Conservation (phyloP, 2,113 vertebrate genomes). For the Acanthochromis polyacanthus region DNA sequence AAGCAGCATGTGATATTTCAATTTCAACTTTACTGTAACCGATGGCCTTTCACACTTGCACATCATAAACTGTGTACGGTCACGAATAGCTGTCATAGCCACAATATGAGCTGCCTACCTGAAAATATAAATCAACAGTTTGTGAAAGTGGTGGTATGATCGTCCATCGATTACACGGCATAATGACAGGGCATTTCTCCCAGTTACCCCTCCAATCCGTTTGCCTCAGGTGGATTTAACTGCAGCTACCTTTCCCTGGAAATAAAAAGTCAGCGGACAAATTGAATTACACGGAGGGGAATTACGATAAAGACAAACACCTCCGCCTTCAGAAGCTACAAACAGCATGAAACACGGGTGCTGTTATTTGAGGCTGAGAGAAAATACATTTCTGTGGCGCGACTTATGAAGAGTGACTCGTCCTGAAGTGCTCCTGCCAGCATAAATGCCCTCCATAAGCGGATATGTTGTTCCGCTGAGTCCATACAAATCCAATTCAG, state of each 20-base stretch:
- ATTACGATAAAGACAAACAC: conserved; percentile 44
- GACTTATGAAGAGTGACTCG: conserved; percentile 53
- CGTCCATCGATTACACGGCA: conserved; percentile 31
- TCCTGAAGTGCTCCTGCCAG: conserved; percentile 62
- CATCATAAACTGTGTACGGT: too few species aligned
- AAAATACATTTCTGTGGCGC: conserved; percentile 37
- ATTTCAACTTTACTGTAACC: not conserved
- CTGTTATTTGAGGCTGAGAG: conserved; percentile 3
- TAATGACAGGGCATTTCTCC: conserved; percentile 27
- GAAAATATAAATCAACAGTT: conserved; percentile 23
- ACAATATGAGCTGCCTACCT: too few species aligned
- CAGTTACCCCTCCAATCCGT: conserved; percentile 30
- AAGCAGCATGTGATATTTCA: not conserved
- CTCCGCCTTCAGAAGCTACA: conserved; percentile 15
- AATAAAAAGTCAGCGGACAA: conserved; percentile 15
- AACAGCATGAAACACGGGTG: conserved; percentile 31
- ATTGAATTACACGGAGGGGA: conserved; percentile 45
- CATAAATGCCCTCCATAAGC: conserved; percentile 75
- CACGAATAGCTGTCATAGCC: too few species aligned
- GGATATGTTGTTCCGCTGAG: conserved; percentile 67
- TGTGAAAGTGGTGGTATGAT: conserved; percentile 33
- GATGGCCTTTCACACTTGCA: too few species aligned
- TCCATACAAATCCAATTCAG: conserved; percentile 78
- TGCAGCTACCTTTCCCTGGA: conserved; percentile 14
- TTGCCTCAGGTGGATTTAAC: conserved; percentile 35